Evolutionary conservation across 1,140 invertebrate species (phyloP), one percentile per base, ranked within the genome.

Genomic region (Colletes gigas): DNA sequence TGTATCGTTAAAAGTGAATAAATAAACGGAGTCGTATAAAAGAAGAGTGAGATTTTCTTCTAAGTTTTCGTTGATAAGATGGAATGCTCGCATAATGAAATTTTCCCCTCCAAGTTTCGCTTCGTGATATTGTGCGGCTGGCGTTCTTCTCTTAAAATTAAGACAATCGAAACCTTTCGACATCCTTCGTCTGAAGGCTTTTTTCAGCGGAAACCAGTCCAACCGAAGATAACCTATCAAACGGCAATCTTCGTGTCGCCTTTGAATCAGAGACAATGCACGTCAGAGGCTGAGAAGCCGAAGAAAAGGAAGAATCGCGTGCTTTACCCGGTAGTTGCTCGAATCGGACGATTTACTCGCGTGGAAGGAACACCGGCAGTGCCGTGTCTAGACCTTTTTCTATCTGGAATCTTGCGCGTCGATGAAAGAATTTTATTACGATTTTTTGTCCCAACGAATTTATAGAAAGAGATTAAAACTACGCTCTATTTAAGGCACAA

Each of bases 251-350:
- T 76, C 78, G 76, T 84, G 79, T 86, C 77, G 79, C 83, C 75
- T 82, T 87, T 84, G 86, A 87, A 87, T 82, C 65, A 76, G 68
- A 87, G 86, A 88, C 86, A 88, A 88, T 88, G 72, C 86, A 59
- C 65, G 85, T 86, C 82, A 75, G 76, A 76, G 76, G 72, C 55
- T 57, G 74, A 73, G 78, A 87, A 66, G 60, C 83, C 67, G 21
- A 75, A 57, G 70, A 82, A 82, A 86, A 75, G 70, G 66, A 86
- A 68, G 67, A 85, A 74, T 85, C 73, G 83, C 55, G 79, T 76
- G 55, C 78, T 85, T 85, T 85, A 66, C 66, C 71, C 83, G 69
- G 50, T 72, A 60, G 81, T 70, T 50, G 62, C 57, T 68, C 57
- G 75, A 65, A 74, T 74, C 79, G 65, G 74, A 69, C 70, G 83